phyloP scores from a whole-genome alignment of 2,888 invertebrate species.

The Deilephila elpenor region DNA sequence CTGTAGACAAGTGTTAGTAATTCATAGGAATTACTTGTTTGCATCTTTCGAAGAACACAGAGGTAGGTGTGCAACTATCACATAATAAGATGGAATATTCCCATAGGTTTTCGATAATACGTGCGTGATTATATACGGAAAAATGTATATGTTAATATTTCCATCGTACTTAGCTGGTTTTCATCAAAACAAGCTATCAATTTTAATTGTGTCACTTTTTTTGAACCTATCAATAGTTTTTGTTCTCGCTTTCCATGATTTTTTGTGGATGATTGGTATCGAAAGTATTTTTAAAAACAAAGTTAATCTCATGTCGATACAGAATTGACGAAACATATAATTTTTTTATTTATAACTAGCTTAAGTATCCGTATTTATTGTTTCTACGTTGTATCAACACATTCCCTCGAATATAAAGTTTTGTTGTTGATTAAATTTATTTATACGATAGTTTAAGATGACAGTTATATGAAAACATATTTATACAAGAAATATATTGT shows the following conservation, averaged over 20 bases:
- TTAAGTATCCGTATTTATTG: constrained; percentile 5
- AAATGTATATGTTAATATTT: no score
- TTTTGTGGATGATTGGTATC: background rate
- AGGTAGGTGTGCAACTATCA: no score
- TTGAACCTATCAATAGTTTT: background rate
- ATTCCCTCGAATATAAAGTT: constrained; percentile 19
- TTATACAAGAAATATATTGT: background rate
- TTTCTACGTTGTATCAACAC: background rate
- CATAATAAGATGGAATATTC: no score
- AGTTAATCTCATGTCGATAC: background rate
- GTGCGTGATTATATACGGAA: no score
- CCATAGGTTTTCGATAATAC: no score
- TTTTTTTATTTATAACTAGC: background rate
- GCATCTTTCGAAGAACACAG: no score
- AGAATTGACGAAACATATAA: background rate
- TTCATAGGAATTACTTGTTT: no score
- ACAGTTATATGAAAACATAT: constrained; percentile 8
- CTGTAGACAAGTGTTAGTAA: no score
- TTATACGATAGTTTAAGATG: constrained; percentile 6
- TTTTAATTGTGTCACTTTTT: background rate
- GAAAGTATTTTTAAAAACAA: background rate
- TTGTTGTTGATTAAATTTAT: constrained; percentile 9
- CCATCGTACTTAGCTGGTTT: no score
- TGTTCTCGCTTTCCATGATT: background rate
- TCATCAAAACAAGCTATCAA: no score